phyloP scores from a whole-genome alignment of 2,113 vertebrate genomes.

The Anolis sagrei region DNA sequence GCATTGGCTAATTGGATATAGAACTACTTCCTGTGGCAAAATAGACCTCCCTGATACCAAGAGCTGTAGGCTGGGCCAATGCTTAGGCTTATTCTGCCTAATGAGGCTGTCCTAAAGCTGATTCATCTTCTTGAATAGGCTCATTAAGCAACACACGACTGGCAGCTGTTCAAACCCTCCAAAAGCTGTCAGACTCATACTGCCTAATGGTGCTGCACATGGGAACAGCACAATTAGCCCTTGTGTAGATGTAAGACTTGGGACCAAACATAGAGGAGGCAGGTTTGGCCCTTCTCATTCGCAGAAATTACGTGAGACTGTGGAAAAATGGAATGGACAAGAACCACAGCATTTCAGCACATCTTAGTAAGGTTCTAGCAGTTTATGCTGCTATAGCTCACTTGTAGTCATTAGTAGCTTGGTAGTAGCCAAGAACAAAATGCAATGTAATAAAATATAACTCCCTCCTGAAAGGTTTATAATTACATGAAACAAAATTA shows the following conservation, averaged over 20 bases:
- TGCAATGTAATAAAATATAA: not conserved
- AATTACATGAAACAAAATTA: not conserved
- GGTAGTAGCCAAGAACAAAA: not conserved
- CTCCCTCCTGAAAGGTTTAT: not conserved
- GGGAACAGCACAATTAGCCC: conserved; percentile 1
- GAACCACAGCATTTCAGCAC: not conserved
- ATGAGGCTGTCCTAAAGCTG: conserved; percentile 30
- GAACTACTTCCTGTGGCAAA: not conserved
- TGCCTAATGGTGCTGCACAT: conserved; percentile 31
- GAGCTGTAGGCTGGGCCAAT: not conserved
- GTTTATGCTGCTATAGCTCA: not conserved
- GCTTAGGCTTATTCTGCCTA: conserved; percentile 21
- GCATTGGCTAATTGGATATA: not conserved
- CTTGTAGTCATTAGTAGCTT: not conserved
- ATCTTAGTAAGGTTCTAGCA: not conserved
- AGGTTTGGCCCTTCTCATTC: not conserved
- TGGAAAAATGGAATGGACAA: not conserved
- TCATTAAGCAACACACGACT: conserved; percentile 41
- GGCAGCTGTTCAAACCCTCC: conserved; percentile 29
- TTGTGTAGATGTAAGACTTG: not conserved
- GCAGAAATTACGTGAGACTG: not conserved
- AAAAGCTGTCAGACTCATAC: conserved; percentile 1
- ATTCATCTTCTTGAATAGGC: conserved; percentile 35
- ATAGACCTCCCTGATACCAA: not conserved
- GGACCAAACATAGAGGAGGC: not conserved